Base-by-base conservation (phyloP, 2,113 vertebrate species). In the Gobiocypris rarus region DNA sequence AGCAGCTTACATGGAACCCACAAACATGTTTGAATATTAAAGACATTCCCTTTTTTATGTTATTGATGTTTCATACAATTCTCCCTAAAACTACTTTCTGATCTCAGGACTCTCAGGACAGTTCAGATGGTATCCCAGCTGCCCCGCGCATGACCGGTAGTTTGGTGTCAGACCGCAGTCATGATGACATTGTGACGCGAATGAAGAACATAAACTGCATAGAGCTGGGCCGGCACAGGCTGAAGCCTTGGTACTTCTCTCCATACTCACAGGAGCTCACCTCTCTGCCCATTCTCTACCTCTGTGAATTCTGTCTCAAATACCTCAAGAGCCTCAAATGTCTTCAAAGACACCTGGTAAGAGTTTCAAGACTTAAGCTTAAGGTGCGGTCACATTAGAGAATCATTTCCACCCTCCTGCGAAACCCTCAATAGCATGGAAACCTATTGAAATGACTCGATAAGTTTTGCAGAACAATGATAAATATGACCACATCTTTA, bases 151-250 rank as follows among this genome's bases (percentile, higher is more conserved):
- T 98, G 97, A 98, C 97, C 0, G 97, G 97, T 52, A 97, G 96
- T 86, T 88, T 98, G 92, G 97, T 98, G 84, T 98, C 97, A 0
- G 97, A 98, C 90, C 95, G 97, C 8, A 98, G 97, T 91, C 97
- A 98, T n/a, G 97, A 98, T 24, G 97, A 98, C 90, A 98, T 98
- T 2, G 95, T 98, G 43, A 98, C 97, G 0, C 94, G 97, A 28
- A 98, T 98, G 97, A 98, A 98, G 88, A 98, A 98, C 92, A 98
- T 98, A 0, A 96, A 97, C 91, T 97, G 97, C 79, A 98, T 98
- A 15, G 97, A 98, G 92, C 92, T 98, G 19, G 97, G 97, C 59
- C 95, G 97, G 1, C 97, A 98, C 89, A 92, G 97, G 86, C 93
- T 98, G 81, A 98, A 98, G 92, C 97, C 97, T 17, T 98, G 97